Evolutionary conservation across 2,113 vertebrate species (phyloP).

Genomic region (Cyphomyrus discorhynchus): DNA sequence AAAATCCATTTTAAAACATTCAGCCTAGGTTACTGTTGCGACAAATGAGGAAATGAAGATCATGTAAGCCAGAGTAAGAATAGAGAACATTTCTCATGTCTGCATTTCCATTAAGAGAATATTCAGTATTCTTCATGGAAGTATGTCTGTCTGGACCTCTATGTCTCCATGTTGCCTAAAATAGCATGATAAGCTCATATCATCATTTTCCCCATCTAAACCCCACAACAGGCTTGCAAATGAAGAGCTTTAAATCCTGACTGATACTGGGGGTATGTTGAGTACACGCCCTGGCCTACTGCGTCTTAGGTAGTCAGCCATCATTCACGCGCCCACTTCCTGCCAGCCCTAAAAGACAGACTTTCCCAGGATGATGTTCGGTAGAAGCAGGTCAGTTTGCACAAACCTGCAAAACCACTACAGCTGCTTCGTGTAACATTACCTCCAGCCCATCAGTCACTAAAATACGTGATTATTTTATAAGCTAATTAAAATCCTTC

Average conservation of each 20-base stretch:
- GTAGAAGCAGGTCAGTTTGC: neutral
- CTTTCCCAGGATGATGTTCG: neutral
- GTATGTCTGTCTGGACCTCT: neutral
- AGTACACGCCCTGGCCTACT: neutral
- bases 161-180: neutral
- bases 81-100: neutral
- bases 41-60: neutral
- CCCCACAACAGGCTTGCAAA: neutral
- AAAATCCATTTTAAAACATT: neutral
- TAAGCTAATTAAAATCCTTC: neutral
- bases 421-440: neutral
- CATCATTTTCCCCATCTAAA: neutral
- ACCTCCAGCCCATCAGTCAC: neutral
- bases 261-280: neutral
- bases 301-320: neutral
- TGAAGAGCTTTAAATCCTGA: neutral
- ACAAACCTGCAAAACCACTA: neutral
- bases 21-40: neutral
- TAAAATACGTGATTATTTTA: neutral
- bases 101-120: neutral
- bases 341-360: neutral
- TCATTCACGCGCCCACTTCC: neutral
- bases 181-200: neutral
- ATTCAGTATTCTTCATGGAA: neutral
- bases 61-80: neutral